Evolutionary conservation across 2,888 invertebrate species (phyloP), one percentile per base, ranked within the genome.

Genomic region (Scaptodrosophila latifasciaeformis): DNA sequence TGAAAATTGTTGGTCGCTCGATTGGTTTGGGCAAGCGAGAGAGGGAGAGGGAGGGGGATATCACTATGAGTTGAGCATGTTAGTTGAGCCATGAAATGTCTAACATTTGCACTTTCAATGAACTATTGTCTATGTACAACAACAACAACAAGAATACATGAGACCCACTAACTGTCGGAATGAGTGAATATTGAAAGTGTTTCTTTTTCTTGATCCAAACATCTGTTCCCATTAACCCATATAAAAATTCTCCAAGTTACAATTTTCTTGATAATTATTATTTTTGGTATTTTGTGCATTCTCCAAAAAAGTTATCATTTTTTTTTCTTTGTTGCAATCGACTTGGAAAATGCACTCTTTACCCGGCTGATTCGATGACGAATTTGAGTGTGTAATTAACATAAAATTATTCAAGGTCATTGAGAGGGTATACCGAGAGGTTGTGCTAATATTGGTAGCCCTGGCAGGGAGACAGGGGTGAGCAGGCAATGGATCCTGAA

Each of bases 51-150:
- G n/a, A 2, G 12, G 34, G 34, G 34, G 12, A 12, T 31, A 6
- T 6, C 27, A 27, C 9, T 27, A 27, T 5, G 9, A 27, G 9
- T 27, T 5, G 5, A 6, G 27, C 27, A n/a, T 35, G 27, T 31
- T 18, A 52, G 45, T 13, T 37, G 17, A 44, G 45, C 24, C 43
- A 45, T 45, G 49, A 59, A 31, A 44, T 51, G 53, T 43, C 43
- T 54, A 63, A 44, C 65, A 59, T 68, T 68, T 68, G 64, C 70
- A 64, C 66, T 71, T 66, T 66, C 61, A 58, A 50, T 61, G 45
- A 61, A 54, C 58, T 52, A 58, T 46, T 12, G n/a, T 12, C 19
- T 6, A 42, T 24, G 12, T 24, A 12, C 42, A 42, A n/a, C 19
- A 27, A 10, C 5, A 19, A n/a, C 10, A 52, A 37, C 18, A 30